Conservation (phyloP, 2,113 vertebrate genomes). For the Misgurnus mizolepis region DNA sequence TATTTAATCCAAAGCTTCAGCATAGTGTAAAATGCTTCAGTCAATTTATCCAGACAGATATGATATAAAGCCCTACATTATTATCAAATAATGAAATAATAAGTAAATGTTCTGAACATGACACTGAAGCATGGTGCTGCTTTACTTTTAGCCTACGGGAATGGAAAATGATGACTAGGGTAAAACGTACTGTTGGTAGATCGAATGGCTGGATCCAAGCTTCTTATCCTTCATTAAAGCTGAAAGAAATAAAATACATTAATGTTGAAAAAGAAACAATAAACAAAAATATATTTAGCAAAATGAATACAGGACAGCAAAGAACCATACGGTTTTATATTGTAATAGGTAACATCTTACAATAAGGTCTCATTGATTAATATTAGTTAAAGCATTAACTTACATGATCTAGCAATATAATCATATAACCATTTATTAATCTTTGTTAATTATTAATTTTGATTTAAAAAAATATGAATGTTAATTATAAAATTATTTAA, state of each 20-base stretch:
- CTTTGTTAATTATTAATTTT: too few relatives aligned
- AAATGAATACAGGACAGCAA: too few relatives aligned
- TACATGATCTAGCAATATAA: too few relatives aligned
- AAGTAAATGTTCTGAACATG: not conserved
- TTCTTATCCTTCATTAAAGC: conserved; percentile 75
- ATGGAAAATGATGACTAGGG: conserved; percentile 20
- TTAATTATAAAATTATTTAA: too few relatives aligned
- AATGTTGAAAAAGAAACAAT: not conserved
- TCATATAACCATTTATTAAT: too few relatives aligned
- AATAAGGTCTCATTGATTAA: too few relatives aligned
- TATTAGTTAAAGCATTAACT: too few relatives aligned
- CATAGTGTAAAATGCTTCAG: not conserved
- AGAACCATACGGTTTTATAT: too few relatives aligned
- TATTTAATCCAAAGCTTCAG: not conserved
- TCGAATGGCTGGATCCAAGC: conserved; percentile 63
- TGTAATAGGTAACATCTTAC: too few relatives aligned
- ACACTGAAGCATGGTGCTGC: not conserved
- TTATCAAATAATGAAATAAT: conserved; percentile 1
- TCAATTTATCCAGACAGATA: not conserved
- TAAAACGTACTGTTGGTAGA: conserved; percentile 67
- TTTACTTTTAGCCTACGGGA: conserved; percentile 16
- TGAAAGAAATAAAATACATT: conserved; percentile 42
- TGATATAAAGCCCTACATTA: not conserved
- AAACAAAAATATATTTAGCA: not conserved
- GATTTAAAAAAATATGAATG: too few relatives aligned